phyloP scores from a whole-genome alignment of 2,797 vertebrate species.

The Limnodromus scolopaceus region DNA sequence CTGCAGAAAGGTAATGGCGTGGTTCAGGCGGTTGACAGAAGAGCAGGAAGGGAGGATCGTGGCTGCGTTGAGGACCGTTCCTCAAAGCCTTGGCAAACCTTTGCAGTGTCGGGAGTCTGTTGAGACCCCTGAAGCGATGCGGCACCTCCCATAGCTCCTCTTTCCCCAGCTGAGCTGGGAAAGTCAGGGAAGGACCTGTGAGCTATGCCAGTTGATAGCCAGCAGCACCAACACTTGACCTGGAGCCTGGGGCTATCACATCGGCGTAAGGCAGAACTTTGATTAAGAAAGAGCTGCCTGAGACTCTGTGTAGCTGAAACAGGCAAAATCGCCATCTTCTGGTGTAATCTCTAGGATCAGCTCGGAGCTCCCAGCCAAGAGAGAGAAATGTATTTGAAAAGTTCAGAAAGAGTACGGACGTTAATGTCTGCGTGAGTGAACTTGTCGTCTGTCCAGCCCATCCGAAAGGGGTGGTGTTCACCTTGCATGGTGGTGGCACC shows the following conservation, averaged over 20 bases:
- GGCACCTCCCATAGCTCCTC: neutral
- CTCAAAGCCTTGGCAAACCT: neutral
- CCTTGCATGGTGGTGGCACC: neutral
- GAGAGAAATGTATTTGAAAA: neutral
- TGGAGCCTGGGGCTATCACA: rapidly evolving
- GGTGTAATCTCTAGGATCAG: neutral
- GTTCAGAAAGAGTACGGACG: neutral
- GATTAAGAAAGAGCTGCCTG: neutral
- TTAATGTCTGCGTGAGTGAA: neutral
- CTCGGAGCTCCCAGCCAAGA: neutral
- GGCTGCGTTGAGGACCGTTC: neutral
- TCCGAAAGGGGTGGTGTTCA: neutral
- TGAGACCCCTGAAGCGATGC: neutral
- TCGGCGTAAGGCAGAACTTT: neutral
- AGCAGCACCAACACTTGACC: neutral
- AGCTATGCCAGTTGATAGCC: neutral
- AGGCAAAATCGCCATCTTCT: neutral
- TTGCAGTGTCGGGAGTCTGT: neutral
- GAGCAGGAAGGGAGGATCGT: neutral
- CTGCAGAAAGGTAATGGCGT: neutral
- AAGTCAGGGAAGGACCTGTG: neutral
- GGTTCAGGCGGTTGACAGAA: neutral
- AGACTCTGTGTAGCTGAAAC: neutral
- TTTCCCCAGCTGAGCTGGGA: neutral
- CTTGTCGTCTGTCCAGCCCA: neutral